Conservation (phyloP, 2,888 invertebrate species). For the Scaptodrosophila latifasciaeformis region DNA sequence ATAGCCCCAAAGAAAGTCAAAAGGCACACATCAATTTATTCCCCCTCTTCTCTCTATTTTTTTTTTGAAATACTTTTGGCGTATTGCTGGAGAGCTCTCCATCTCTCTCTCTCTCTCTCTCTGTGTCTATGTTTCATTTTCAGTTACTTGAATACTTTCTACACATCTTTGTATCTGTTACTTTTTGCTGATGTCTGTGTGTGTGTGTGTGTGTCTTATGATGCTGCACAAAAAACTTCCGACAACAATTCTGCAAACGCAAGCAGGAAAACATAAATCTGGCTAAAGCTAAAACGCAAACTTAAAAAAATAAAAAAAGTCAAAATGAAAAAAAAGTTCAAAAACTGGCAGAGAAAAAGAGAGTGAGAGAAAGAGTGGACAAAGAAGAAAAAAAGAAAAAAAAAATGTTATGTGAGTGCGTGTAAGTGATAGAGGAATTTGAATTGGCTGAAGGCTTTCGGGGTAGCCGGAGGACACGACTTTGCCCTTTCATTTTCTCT, state of each 20-base stretch:
- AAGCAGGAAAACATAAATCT: slow-evolving; percentile 68
- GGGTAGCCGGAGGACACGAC: no score
- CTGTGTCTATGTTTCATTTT: slow-evolving; percentile 18
- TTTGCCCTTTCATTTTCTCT: no score
- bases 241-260: slow-evolving; percentile 69
- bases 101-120: neutral
- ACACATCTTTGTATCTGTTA: slow-evolving; percentile 39
- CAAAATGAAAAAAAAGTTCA: no score
- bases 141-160: slow-evolving; percentile 20
- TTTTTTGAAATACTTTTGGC: no score
- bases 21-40: slow-evolving; percentile 52
- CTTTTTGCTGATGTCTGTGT: slow-evolving; percentile 40
- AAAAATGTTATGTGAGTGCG: slow-evolving; percentile 35
- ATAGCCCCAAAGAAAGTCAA: slow-evolving; percentile 29
- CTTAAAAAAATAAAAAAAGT: slow-evolving; percentile 46
- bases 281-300: slow-evolving; percentile 68
- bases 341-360: slow-evolving; percentile 7
- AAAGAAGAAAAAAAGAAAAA: slow-evolving; percentile 6
- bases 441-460: neutral
- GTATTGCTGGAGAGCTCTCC: neutral
- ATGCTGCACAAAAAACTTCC: slow-evolving; percentile 68
- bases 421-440: slow-evolving; percentile 50
- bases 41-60: no score
- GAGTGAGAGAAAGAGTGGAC: slow-evolving; percentile 20
- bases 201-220: slow-evolving; percentile 46